Percentiles rank a stretch among this genome's conserved stretches.
Conservation (phyloP, 2,888 invertebrate genomes). For the Bursaphelenchus okinawaensis region DNA sequence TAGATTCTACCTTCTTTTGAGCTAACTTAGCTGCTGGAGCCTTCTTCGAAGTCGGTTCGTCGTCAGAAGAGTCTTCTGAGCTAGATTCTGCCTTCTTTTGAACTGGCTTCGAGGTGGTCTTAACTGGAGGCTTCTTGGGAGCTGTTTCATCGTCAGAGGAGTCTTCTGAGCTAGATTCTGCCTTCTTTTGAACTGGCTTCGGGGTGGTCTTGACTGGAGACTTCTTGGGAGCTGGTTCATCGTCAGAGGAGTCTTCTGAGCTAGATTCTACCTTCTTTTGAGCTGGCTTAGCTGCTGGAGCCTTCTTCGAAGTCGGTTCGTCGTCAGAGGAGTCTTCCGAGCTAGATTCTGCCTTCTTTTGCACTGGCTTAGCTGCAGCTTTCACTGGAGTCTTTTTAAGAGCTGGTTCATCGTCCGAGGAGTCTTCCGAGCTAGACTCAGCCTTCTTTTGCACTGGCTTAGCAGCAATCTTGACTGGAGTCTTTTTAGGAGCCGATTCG, state of each 20-base stretch:
- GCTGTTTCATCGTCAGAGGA: constrained; percentile 13
- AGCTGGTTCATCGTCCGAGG: constrained; percentile 15
- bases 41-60: constrained; percentile 26
- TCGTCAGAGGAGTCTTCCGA: constrained; percentile 15
- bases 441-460: not conserved
- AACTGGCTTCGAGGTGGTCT: constrained; percentile 5
- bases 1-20: constrained; percentile 19
- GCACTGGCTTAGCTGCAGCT: constrained; percentile 1
- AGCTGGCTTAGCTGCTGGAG: not conserved
- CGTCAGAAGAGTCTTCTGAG: constrained; percentile 18
- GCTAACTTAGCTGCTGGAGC: constrained; percentile 12
- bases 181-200: not conserved
- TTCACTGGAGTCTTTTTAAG: constrained; percentile 19
- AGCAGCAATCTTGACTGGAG: not conserved
- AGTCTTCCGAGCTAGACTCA: not conserved
- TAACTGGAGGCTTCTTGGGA: constrained; percentile 16
- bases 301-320: constrained; percentile 12
- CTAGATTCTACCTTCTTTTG: not conserved
- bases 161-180: not conserved
- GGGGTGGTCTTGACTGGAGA: not conserved
- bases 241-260: not conserved
- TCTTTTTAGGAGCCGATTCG: not conserved
- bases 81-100: not conserved
- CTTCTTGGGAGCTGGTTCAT: not conserved
- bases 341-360: constrained; percentile 1